Conservation (phyloP, 2,797 vertebrate genomes). For the Holocentrus rufus region DNA sequence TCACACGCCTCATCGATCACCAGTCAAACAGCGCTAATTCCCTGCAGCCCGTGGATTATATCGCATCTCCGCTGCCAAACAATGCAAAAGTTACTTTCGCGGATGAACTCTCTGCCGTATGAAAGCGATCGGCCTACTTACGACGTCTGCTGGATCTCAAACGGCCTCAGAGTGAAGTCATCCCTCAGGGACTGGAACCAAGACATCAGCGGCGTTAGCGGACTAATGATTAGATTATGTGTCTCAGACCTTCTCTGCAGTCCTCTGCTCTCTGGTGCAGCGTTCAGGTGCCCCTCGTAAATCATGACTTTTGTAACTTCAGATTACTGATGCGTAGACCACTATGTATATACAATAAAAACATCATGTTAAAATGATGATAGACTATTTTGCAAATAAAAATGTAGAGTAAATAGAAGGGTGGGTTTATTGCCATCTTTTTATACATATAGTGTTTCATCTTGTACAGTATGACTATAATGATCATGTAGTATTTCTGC, state of each 20-base stretch:
- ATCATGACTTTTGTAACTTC: not conserved
- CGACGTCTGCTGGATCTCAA: slow-evolving; percentile 56
- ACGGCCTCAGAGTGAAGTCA: slow-evolving; percentile 72
- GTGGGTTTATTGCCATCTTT: too few species aligned
- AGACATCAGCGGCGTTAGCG: slow-evolving; percentile 55
- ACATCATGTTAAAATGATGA: too few species aligned
- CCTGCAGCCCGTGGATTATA: not conserved
- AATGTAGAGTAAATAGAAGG: too few species aligned
- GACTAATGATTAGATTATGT: slow-evolving; percentile 63
- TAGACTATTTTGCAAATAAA: too few species aligned
- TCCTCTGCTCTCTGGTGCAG: slow-evolving; percentile 19
- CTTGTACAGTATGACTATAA: too few species aligned
- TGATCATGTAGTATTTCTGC: too few species aligned
- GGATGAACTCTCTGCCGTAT: not conserved
- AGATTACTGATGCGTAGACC: too few species aligned
- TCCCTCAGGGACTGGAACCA: slow-evolving; percentile 69
- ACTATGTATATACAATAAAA: too few species aligned
- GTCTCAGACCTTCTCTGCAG: slow-evolving; percentile 44
- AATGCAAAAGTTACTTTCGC: slow-evolving; percentile 9
- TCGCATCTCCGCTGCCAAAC: slow-evolving; percentile 3
- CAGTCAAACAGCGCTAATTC: slow-evolving; percentile 19
- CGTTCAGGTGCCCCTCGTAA: slow-evolving; percentile 50
- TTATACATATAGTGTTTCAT: too few species aligned
- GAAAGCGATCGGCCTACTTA: slow-evolving; percentile 48
- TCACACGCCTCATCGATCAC: slow-evolving; percentile 52